A percentile compares a stretch with the other conserved stretches of the same genome.
Evolutionary conservation across 2,888 invertebrate genomes (phyloP).

Genomic region (Polymixis lichenea): DNA sequence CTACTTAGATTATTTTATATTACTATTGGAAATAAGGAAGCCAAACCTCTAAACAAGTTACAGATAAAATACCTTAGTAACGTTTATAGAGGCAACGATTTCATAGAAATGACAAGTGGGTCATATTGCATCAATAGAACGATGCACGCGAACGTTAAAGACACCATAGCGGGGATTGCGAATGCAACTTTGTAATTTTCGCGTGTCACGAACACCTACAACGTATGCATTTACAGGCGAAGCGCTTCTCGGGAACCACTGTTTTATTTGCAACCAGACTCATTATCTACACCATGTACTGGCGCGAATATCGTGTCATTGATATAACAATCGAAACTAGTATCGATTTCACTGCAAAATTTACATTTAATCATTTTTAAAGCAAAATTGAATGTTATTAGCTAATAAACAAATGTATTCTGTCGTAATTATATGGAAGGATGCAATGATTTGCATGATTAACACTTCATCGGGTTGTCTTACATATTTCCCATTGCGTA

Average conservation of each 20-base stretch:
- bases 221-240: slow-evolving; percentile 66
- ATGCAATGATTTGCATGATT: slow-evolving; percentile 70
- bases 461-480: slow-evolving; percentile 67
- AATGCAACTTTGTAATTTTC: slow-evolving; percentile 82
- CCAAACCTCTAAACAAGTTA: slow-evolving; percentile 45
- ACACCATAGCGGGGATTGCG: slow-evolving; percentile 82
- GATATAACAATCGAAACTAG: slow-evolving; percentile 64
- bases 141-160: slow-evolving; percentile 84
- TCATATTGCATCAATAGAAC: slow-evolving; percentile 86
- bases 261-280: slow-evolving; percentile 65
- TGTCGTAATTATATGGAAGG: slow-evolving; percentile 69
- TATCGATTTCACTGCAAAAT: slow-evolving; percentile 64
- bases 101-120: slow-evolving; percentile 85
- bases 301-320: slow-evolving; percentile 61
- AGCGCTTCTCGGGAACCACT: slow-evolving; percentile 63
- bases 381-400: slow-evolving; percentile 47
- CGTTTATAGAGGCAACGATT: slow-evolving; percentile 71
- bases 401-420: slow-evolving; percentile 46
- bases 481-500: slow-evolving; percentile 70
- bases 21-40: slow-evolving; percentile 54
- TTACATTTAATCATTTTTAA: slow-evolving; percentile 41
- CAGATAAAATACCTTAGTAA: slow-evolving; percentile 51
- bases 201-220: slow-evolving; percentile 76
- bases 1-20: slow-evolving; percentile 37
- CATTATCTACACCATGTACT: slow-evolving; percentile 57